These are phyloP conservation scores for Vanessa cardui DNA, from an alignment of 2,888 invertebrate genomes.

Conservation along the genomic window DNA sequence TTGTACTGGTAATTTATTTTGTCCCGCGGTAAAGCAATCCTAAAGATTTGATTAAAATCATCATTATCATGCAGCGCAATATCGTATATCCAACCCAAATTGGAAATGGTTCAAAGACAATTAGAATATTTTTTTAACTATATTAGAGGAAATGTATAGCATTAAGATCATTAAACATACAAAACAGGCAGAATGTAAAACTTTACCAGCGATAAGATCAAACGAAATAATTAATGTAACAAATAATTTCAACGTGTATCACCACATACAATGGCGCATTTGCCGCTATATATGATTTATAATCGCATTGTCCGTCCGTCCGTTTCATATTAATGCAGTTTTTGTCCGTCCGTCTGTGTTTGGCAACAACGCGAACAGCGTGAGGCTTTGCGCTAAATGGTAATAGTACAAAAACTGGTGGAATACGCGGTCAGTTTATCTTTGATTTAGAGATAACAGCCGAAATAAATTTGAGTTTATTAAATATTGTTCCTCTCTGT, in stretches of 20 bases:
- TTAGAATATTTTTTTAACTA: no score
- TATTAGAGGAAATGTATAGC: no score
- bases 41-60: no score
- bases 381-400: constrained; percentile 46
- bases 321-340: constrained; percentile 39
- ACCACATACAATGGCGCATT: constrained; percentile 31
- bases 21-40: no score
- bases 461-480: neutral
- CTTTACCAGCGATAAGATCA: constrained; percentile 7
- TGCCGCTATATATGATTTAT: constrained; percentile 35
- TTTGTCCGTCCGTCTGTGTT: constrained; percentile 38
- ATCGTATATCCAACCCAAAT: no score
- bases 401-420: constrained; percentile 36
- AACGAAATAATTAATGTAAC: constrained; percentile 34
- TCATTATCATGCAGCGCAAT: no score
- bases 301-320: constrained; percentile 30
- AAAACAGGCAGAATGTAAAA: neutral
- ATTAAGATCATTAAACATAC: neutral
- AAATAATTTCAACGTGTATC: constrained; percentile 25
- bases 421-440: constrained; percentile 20
- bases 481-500: neutral
- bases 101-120: no score
- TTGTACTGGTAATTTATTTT: no score
- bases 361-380: constrained; percentile 45
- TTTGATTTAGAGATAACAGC: constrained; percentile 21